Base-by-base conservation (phyloP, 2,797 vertebrate species). In the Rhabdomys pumilio region DNA sequence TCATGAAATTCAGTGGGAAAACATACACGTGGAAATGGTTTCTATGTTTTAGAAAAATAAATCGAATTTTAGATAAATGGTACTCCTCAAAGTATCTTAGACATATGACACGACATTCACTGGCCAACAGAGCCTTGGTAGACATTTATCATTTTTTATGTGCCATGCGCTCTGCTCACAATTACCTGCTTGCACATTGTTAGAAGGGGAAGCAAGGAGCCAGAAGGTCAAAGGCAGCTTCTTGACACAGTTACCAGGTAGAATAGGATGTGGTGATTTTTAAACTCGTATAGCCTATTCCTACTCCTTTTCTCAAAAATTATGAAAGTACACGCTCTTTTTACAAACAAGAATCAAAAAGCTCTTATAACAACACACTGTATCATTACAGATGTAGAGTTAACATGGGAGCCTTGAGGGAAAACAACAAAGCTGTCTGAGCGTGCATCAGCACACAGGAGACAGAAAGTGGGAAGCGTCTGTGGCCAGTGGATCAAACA, bases 1-100 rank as follows among this genome's bases (percentile, higher is more conserved):
- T 98, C 94, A 96, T 96, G 95, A 96, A 97, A 97, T 97, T 94
- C 96, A 97, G 89, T 98, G 85, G 96, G 94, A 96, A 97, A 97
- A 97, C 89, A 95, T 91, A 96, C 76, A 94, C 91, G 90, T 34
- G 41, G 94, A 96, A 97, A 93, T 96, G 76, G 92, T 88, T 97
- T 94, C 44, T 95, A 96, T 93, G 81, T 85, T 97, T 96, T 94
- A 98, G 93, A 97, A 97, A 98, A 97, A 97, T 95, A 97, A 97
- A 97, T 90, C 65, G 63, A 85, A 89, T 90, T 93, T 95, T 83
- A 95, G 95, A 97, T 94, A 97, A 98, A 96, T 96, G 76, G 95
- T 95, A 84, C 83, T 95, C 91, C 93, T 96, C 91, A 72, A 96
- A 96, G 81, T 80, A 93, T 91, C 91, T 89, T 92, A 93, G 96